Conservation (phyloP, 2,797 vertebrate species). For the Gouania willdenowi region DNA sequence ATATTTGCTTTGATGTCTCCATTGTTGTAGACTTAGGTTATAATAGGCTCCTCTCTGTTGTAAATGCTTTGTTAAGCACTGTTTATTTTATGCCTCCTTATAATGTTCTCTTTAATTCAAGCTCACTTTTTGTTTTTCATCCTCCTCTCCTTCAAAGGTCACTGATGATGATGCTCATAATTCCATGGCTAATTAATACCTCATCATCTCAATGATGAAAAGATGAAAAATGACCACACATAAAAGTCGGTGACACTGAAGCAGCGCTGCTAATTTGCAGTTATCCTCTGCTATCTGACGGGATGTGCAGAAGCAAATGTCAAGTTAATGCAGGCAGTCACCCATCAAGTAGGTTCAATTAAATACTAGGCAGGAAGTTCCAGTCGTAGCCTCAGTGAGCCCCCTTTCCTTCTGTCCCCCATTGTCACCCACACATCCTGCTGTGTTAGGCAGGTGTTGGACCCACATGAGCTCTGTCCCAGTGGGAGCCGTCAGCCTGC, state of each 20-base stretch:
- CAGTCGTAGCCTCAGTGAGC: conserved; percentile 44
- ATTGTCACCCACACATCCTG: conserved; percentile 30
- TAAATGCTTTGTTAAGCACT: conserved; percentile 40
- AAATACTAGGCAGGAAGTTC: conserved; percentile 50
- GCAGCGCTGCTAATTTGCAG: conserved; percentile 37
- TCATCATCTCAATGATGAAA: conserved; percentile 42
- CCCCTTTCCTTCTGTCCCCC: conserved; percentile 27
- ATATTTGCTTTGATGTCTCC: conserved; percentile 59
- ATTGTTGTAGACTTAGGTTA: conserved; percentile 43
- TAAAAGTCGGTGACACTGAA: conserved; percentile 29
- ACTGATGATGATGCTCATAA: conserved; percentile 35
- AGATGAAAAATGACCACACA: conserved; percentile 35
- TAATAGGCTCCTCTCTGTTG: conserved; percentile 18
- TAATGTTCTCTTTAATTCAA: conserved; percentile 26
- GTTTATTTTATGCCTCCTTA: conserved; percentile 38
- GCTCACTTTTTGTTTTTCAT: conserved; percentile 29
- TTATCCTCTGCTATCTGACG: conserved; percentile 26
- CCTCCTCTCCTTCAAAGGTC: conserved; percentile 53
- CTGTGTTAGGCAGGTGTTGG: conserved; percentile 59
- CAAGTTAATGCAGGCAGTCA: conserved; percentile 51
- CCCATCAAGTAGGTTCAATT: conserved; percentile 58
- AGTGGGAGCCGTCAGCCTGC: conserved; percentile 55
- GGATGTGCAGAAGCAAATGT: conserved; percentile 49
- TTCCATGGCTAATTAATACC: conserved; percentile 59
- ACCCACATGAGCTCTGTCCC: conserved; percentile 47